Evolutionary conservation across 2,113 vertebrate genomes (phyloP).

Genomic region (Panthera tigris): DNA sequence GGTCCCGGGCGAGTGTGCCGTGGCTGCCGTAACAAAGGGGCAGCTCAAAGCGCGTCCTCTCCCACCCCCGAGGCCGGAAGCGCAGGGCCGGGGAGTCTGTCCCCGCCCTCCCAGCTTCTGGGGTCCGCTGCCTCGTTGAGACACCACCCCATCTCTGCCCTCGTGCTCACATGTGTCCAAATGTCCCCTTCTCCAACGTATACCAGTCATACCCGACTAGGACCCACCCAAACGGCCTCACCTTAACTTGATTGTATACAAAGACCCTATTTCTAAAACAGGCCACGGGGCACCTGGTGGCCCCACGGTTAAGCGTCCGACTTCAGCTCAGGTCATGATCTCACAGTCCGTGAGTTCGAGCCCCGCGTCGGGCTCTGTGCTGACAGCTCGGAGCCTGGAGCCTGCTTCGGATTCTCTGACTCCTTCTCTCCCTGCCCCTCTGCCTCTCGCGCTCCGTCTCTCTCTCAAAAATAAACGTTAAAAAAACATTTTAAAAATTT

Average conservation of each 20-base stretch:
- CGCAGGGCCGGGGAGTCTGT: fast-evolving
- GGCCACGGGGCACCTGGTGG: no score
- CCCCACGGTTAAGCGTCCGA: no score
- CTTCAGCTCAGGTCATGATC: no score
- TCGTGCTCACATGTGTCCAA: neutral
- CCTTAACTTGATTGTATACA: neutral
- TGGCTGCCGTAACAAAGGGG: neutral
- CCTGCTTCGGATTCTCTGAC: no score
- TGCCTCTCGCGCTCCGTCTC: no score
- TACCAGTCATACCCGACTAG: neutral
- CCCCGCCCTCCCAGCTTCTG: neutral
- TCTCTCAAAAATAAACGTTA: no score
- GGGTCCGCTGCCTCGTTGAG: neutral
- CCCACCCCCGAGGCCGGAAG: neutral
- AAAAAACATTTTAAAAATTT: no score
- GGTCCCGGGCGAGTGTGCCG: fast-evolving
- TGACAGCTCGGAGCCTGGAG: no score
- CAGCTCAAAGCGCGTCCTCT: no score
- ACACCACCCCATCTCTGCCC: neutral
- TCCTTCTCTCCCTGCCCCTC: no score
- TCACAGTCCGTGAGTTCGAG: no score
- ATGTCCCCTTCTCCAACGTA: neutral
- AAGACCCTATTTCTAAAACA: neutral
- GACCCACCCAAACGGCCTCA: neutral
- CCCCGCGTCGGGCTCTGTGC: no score